Evolutionary conservation across 1,140 invertebrate genomes (phyloP), one percentile per base, ranked within the genome.

Genomic region (Drosophila biarmipes): DNA sequence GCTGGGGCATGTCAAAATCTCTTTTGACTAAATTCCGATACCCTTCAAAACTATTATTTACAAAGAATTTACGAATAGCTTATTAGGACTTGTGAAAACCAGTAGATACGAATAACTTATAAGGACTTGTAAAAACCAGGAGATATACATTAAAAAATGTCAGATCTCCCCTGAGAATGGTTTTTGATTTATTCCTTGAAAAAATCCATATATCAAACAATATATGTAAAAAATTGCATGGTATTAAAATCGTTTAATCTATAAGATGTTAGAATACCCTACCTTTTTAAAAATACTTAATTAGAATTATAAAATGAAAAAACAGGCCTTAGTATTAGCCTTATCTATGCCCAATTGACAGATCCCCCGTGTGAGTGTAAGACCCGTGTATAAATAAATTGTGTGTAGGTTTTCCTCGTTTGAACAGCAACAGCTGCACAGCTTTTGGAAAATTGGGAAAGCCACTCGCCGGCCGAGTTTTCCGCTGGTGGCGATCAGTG

Each of bases 321-420:
- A 14, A 27, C 15, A 7, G 17, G 4, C 15, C 5, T 21, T 5
- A 27, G n/a, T 8, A 24, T 45, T 45, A n/a, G 6, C 35, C 12
- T 1, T 17, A 27, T 40, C 21, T 15, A 24, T 38, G 4, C 21
- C 10, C 19, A 11, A 24, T 38, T 21, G 34, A 27, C 35, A 38
- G 19, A 27, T 69, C 21, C 27, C 42, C 35, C 0, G 4, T 10
- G 0, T 12, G 3, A 37, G n/a, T 11, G 67, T 69, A 56, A 46
- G n/a, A 38, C 56, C 49, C 17, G 34, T 52, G 42, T 82, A 86
- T 66, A 86, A 87, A 78, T 75, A 78, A 75, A 82, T 75, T 61
- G 57, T 72, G 82, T 86, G 82, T 86, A 82, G 82, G 82, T 86
- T 87, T 86, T 52, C 51, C 67, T 29, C 43, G 58, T 80, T 86